phyloP scores from a whole-genome alignment of 1,140 invertebrate species.

The Drosophila obscura region DNA sequence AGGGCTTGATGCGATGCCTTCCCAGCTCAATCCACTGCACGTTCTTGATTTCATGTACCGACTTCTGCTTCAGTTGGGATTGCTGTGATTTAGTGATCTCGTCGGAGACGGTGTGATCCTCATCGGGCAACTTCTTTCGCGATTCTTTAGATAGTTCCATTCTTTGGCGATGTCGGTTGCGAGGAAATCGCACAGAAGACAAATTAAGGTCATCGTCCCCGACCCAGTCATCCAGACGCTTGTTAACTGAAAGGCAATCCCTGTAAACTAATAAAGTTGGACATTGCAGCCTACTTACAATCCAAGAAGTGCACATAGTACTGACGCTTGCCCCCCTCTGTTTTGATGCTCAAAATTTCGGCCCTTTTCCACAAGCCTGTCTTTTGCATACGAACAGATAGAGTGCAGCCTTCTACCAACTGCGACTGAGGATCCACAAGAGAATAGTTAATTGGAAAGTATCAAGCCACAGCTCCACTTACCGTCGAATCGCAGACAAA shows the following conservation, averaged over 20 bases:
- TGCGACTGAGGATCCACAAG: too few relatives aligned
- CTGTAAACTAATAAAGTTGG: slow-evolving; percentile 62
- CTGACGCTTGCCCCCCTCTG: slow-evolving; percentile 88
- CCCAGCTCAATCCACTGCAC: slow-evolving; percentile 98
- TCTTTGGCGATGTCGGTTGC: too few relatives aligned
- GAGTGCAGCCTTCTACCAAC: slow-evolving; percentile 95
- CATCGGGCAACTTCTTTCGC: slow-evolving; percentile 94
- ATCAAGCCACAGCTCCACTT: too few relatives aligned
- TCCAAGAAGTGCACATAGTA: slow-evolving; percentile 93
- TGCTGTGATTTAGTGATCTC: too few relatives aligned
- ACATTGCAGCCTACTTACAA: slow-evolving; percentile 91
- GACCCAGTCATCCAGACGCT: slow-evolving; percentile 99
- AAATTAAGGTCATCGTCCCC: slow-evolving; percentile 95
- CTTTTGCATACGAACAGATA: slow-evolving; percentile 96
- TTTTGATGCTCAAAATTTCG: slow-evolving; percentile 97
- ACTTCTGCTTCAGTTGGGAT: too few relatives aligned
- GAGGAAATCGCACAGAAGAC: too few relatives aligned
- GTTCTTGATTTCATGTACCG: slow-evolving; percentile 94
- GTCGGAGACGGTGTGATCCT: too few relatives aligned
- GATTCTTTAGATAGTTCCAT: slow-evolving; percentile 85
- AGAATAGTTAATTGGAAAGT: too few relatives aligned
- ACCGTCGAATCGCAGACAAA: too few relatives aligned
- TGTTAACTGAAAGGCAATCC: slow-evolving; percentile 91
- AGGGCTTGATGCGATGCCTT: slow-evolving; percentile 95
- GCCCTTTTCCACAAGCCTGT: slow-evolving; percentile 96